phyloP scores from a whole-genome alignment of 2,888 invertebrate genomes.

The Ophion slaviceki region DNA sequence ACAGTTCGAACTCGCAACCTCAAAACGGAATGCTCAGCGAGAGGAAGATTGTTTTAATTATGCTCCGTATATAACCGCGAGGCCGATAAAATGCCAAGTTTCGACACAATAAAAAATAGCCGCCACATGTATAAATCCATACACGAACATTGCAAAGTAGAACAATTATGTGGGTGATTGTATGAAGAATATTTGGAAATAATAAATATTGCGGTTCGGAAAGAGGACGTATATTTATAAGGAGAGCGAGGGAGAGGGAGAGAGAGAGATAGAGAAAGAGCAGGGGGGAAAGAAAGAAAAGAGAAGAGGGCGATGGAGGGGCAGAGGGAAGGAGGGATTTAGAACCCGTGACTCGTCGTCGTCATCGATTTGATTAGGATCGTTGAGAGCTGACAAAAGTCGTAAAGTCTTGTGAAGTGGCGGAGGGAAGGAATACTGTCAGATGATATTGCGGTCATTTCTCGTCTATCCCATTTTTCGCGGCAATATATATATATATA shows the following conservation, averaged over 20 bases:
- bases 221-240: neutral
- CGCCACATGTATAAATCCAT: too few relatives aligned
- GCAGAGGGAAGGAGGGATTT: neutral
- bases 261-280: neutral
- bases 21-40: too few relatives aligned
- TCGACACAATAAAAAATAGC: too few relatives aligned
- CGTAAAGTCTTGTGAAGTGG: constrained; percentile 37
- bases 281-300: neutral
- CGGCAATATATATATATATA: neutral
- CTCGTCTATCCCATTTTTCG: constrained; percentile 35
- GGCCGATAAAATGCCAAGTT: too few relatives aligned
- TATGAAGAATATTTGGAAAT: neutral
- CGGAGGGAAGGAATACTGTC: constrained; percentile 14
- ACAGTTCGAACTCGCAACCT: too few relatives aligned
- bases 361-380: constrained; percentile 60
- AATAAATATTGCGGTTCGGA: neutral
- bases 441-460: constrained; percentile 62
- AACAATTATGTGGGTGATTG: too few relatives aligned
- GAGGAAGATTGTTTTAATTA: too few relatives aligned
- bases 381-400: constrained; percentile 32
- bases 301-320: neutral
- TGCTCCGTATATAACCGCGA: too few relatives aligned
- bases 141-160: too few relatives aligned
- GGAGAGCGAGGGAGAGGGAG: neutral
- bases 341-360: constrained; percentile 18